A percentile compares a stretch with the other conserved stretches of the same genome.
These are phyloP conservation scores for Calidris pugnax DNA, from an alignment of 2,113 vertebrate species.

Conservation along the genomic window DNA sequence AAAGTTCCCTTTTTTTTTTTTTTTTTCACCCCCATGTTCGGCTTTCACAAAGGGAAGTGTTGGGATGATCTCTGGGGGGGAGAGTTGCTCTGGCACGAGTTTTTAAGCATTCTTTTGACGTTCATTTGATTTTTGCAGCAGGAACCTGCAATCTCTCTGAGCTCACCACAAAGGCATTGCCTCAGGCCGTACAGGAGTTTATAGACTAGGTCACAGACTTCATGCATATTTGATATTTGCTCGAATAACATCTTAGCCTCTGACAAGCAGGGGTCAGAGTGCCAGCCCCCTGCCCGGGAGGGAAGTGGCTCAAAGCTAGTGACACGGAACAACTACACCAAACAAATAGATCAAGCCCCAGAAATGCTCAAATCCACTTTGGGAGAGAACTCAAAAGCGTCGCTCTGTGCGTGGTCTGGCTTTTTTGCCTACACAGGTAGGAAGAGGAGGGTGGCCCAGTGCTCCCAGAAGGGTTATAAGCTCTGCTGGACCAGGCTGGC, in stretches of 20 bases:
- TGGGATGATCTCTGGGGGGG: neutral
- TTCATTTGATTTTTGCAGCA: constrained; percentile 43
- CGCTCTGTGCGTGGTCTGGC: neutral
- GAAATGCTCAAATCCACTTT: neutral
- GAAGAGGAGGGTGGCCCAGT: neutral
- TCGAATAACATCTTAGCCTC: neutral
- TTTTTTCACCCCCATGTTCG: neutral
- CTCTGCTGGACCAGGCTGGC: neutral
- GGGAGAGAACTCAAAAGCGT: neutral
- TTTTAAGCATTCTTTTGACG: constrained; percentile 10
- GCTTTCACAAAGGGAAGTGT: constrained; percentile 11
- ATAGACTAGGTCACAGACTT: constrained; percentile 2
- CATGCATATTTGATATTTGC: neutral
- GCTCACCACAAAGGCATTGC: constrained; percentile 52
- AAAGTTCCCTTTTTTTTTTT: neutral
- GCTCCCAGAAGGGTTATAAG: neutral
- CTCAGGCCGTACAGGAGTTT: constrained; percentile 55
- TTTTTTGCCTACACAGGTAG: neutral
- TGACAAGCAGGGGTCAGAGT: neutral
- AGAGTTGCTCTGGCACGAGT: neutral
- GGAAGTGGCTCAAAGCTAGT: neutral
- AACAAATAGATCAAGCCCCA: neutral
- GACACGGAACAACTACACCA: neutral
- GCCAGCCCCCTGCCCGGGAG: neutral
- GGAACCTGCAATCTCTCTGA: neutral